Conservation (phyloP, 2,113 vertebrate species). For the Ranitomeya variabilis region DNA sequence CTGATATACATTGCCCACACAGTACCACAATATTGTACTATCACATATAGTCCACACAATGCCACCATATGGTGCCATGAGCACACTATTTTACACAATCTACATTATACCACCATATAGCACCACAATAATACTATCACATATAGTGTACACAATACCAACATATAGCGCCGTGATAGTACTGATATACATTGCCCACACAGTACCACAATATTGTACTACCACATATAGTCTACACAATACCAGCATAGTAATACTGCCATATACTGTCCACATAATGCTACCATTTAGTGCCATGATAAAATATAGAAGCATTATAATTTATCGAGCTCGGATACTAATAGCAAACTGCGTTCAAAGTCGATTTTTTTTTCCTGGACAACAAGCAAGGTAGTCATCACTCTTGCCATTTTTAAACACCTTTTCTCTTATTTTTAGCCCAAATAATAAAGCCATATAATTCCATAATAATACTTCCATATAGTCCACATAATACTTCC, state of each 20-base stretch:
- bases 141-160: not conserved
- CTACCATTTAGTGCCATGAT: not conserved
- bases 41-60: not conserved
- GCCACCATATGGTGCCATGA: not conserved
- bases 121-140: not conserved
- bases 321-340: too few relatives aligned
- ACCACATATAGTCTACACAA: not conserved
- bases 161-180: not conserved
- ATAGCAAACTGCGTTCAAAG: too few relatives aligned
- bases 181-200: too few relatives aligned
- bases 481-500: not conserved
- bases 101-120: not conserved
- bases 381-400: not conserved
- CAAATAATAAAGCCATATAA: not conserved
- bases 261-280: not conserved
- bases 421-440: not conserved
- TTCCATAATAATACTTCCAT: not conserved
- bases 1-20: too few relatives aligned
- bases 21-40: too few relatives aligned
- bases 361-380: too few relatives aligned
- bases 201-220: too few relatives aligned
- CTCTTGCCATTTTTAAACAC: not conserved
- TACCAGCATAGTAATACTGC: not conserved
- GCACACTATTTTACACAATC: not conserved
- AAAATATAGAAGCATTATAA: not conserved